Evolutionary conservation across 2,888 invertebrate species (phyloP), one percentile per base, ranked within the genome.

Genomic region (Ypsolopha sequella): DNA sequence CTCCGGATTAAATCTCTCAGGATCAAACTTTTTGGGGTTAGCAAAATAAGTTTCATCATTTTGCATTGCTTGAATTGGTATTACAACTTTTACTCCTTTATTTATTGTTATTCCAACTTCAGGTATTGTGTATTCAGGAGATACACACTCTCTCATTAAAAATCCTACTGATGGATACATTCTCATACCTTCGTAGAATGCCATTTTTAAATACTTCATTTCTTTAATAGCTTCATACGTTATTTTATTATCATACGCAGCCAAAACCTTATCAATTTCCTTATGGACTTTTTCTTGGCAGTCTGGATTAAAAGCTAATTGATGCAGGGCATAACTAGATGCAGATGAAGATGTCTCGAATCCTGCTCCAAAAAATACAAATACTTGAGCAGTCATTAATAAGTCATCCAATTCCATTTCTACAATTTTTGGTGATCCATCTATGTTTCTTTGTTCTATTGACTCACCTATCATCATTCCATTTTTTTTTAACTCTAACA

Each of bases 311-410:
- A 75, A 79, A 34, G 88, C 87, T 8, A 88, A 61, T 55, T 81
- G 76, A 57, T 87, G 87, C n/a, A 86, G 64, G 2, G 80, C 73
- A 48, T 76, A 86, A 67, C 86, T 84, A 0, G 88, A 77, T 6
- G 85, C 76, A 1, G 82, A 80, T 0, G 88, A 87, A 0, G 88
- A 88, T 2, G 88, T 88, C 61, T 88, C 88, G 57, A 85, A 88
- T 7, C 88, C 88, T 52, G 87, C 88, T 13, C 76, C 85, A 46
- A 86, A 85, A 57, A 85, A 85, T 6, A 81, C 74, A 59, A 86
- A 84, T 0, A 76, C 75, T 68, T 84, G 85, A 3, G 85, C 80
- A 9, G 72, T 72, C 64, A 85, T 65, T 49, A 82, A 55, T 46
- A 68, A 52, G 48, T 80, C 77, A 52, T 66, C 73, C 52, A 82